Evolutionary conservation across 2,113 vertebrate species (phyloP).

Genomic region (Sander vitreus): DNA sequence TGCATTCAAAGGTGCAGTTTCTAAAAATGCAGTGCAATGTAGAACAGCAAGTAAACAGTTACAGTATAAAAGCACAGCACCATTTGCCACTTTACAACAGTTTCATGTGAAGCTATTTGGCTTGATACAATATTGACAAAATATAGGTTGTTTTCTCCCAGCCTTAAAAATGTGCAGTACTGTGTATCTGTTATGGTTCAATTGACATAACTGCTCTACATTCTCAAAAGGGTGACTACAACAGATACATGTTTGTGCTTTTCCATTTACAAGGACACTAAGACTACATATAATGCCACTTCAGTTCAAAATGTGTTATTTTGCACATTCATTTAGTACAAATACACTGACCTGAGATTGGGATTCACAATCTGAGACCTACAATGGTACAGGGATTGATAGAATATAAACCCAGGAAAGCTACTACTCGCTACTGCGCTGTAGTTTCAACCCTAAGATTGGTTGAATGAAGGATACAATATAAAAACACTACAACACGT

Average conservation of each 20-base stretch:
- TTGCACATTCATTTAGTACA: conserved; percentile 23
- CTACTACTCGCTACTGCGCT: background rate
- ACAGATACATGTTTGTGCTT: conserved; percentile 12
- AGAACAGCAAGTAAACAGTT: conserved; percentile 51
- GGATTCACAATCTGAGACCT: conserved; percentile 40
- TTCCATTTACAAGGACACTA: conserved; percentile 8
- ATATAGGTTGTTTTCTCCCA: background rate
- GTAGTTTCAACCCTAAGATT: conserved; percentile 6
- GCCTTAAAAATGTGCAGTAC: conserved; percentile 1
- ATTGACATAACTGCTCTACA: background rate
- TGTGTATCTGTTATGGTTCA: conserved; percentile 4
- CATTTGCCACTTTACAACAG: conserved; percentile 62
- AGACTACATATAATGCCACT: conserved; percentile 28
- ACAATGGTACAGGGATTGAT: conserved; percentile 10
- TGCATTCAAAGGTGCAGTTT: conserved; percentile 58
- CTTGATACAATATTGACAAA: conserved; percentile 28
- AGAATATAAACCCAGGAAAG: conserved; percentile 39
- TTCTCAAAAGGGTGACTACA: conserved; percentile 8
- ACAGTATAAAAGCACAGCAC: conserved; percentile 55
- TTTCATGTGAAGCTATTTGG: conserved; percentile 44
- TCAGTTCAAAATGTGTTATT: conserved; percentile 31
- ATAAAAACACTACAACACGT: conserved; percentile 22
- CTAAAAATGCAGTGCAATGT: conserved; percentile 60
- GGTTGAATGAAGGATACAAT: background rate
- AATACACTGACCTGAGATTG: conserved; percentile 51